A percentile compares a stretch with the other conserved stretches of the same genome.
These are phyloP conservation scores for Vanessa cardui DNA, from an alignment of 2,888 invertebrate genomes.

Conservation along the genomic window DNA sequence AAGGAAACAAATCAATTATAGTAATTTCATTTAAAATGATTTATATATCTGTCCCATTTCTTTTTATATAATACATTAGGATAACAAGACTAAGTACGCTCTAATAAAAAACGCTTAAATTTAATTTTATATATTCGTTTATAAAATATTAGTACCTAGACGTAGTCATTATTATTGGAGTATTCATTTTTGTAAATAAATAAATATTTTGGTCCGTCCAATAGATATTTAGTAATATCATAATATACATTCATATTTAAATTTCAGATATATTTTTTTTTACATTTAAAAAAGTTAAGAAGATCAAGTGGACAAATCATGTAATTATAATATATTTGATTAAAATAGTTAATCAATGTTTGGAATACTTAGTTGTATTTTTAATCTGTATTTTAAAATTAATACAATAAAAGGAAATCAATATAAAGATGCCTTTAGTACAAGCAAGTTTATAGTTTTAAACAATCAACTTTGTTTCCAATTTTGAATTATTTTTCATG, in stretches of 20 bases:
- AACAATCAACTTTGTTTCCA: neutral
- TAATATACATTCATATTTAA: too few species aligned
- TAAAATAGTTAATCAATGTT: too few species aligned
- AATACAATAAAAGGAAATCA: constrained; percentile 2
- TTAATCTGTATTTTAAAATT: neutral
- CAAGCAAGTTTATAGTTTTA: constrained; percentile 6
- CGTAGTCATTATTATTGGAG: neutral
- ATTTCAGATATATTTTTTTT: too few species aligned
- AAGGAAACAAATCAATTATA: neutral
- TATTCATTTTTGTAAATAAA: constrained; percentile 8
- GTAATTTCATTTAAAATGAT: neutral
- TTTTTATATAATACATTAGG: constrained; percentile 9
- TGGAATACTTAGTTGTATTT: neutral
- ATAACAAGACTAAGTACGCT: constrained; percentile 1
- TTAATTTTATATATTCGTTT: neutral
- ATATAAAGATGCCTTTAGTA: constrained; percentile 4
- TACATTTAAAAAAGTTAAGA: too few species aligned
- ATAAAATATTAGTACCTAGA: neutral
- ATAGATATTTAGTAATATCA: neutral
- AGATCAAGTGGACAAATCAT: too few species aligned
- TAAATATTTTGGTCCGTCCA: constrained; percentile 10
- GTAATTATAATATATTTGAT: too few species aligned
- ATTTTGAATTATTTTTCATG: neutral
- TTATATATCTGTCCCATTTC: constrained; percentile 10
- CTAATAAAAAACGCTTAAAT: constrained; percentile 10